A percentile compares a stretch with the other conserved stretches of the same genome.
These are phyloP conservation scores for Caiman crocodilus DNA, from an alignment of 2,797 vertebrate species.

Conservation along the genomic window DNA sequence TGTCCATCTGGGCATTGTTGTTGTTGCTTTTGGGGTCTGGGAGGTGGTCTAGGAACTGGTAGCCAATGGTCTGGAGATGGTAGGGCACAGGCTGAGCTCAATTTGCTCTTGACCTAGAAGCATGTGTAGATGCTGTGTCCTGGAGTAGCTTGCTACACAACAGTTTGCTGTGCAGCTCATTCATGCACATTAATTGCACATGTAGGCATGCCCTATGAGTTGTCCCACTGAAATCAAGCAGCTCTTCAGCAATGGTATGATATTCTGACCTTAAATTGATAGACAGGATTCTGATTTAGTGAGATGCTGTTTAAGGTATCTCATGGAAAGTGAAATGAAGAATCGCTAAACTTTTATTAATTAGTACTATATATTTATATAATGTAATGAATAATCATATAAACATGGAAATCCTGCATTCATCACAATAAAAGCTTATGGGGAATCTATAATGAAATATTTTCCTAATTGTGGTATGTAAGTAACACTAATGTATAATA, in stretches of 20 bases:
- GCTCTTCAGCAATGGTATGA: not conserved
- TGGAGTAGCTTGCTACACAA: too few relatives aligned
- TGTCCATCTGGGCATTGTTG: too few relatives aligned
- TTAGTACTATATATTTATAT: not conserved
- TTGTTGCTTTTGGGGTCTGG: too few relatives aligned
- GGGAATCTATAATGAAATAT: not conserved
- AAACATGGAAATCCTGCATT: not conserved
- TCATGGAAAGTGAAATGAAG: not conserved
- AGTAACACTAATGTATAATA: too few relatives aligned
- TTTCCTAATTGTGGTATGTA: not conserved
- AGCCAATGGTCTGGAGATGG: too few relatives aligned
- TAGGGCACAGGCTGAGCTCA: too few relatives aligned
- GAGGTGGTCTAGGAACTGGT: too few relatives aligned
- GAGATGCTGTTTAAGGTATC: not conserved
- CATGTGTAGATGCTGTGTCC: too few relatives aligned
- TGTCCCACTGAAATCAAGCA: not conserved
- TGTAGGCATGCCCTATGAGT: not conserved
- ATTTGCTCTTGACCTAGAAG: too few relatives aligned
- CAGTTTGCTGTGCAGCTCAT: too few relatives aligned
- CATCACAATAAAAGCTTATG: not conserved
- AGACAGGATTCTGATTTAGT: not conserved
- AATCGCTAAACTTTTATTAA: not conserved
- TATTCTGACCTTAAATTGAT: not conserved
- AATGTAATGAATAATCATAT: not conserved
- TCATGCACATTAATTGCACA: too few relatives aligned